Base-by-base conservation (phyloP, 1,140 invertebrate species). In the Drosophila teissieri region DNA sequence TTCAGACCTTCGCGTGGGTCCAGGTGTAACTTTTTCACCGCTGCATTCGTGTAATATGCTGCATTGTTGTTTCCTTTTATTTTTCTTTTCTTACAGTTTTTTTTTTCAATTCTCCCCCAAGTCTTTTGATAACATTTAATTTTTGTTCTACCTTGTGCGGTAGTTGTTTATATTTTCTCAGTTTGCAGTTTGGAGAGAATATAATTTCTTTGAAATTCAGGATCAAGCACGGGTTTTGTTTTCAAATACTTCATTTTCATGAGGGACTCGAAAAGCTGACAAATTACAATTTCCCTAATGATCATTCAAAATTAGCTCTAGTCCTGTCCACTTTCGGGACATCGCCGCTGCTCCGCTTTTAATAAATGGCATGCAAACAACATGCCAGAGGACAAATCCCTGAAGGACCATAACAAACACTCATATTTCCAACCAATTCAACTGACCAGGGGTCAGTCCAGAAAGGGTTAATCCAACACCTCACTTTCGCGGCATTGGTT, bases 351-450 rank as follows among this genome's bases (percentile, higher is more conserved):
- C 72, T 78, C 49, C 57, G 44, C 37, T 22, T 67, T 27, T 84
- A 57, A 84, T 73, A 84, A 84, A 84, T 80, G 62, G 80, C 80
- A 84, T 84, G 73, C 67, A 84, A 84, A 80, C 81, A 84, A 68
- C 67, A 74, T 83, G 80, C 67, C 73, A 40, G 46, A 19, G 11
- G 42, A 76, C 51, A 68, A 49, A 60, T 84, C 80, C 80, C 80
- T 24, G 36, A 58, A 58, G 67, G 80, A 80, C 63, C 64, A 83
- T 79, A 75, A 72, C 80, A 83, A 84, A 84, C 73, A 84, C 65
- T 84, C 76, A 84, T 84, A 84, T 84, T 80, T 84, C 80, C 14
- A 36, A 31, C 10, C 64, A 36, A 52, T 48, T 40, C 49, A 36
- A 75, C 22, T 84, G 80, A 84, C 80, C 80, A 46, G 46, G 72